Conservation (phyloP, 1,140 invertebrate species). For the Melanaphis sacchari region DNA sequence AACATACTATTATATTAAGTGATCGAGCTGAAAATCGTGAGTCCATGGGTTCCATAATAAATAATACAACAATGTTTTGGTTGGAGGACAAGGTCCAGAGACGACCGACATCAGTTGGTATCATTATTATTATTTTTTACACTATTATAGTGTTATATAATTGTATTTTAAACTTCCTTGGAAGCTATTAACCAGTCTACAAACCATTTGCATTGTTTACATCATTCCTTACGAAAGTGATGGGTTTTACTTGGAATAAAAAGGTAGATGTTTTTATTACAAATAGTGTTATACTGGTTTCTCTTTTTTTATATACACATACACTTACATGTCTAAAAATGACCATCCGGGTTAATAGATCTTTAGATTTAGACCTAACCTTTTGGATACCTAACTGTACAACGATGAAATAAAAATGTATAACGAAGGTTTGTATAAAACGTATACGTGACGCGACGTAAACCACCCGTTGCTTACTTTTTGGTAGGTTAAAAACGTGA, state of each 20-base stretch:
- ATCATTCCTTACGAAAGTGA: not conserved
- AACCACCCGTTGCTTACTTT: constrained; percentile 30
- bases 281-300: not conserved
- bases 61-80: not conserved
- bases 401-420: not conserved
- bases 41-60: not conserved
- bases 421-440: not conserved
- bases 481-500: not conserved
- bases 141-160: not conserved
- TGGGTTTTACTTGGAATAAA: not conserved
- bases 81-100: not conserved
- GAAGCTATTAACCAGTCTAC: not conserved
- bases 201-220: not conserved
- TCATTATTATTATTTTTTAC: constrained; percentile 8
- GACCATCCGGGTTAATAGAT: not conserved
- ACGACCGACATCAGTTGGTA: not conserved
- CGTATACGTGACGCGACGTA: constrained; percentile 10
- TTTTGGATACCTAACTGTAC: constrained; percentile 29
- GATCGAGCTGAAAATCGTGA: not conserved
- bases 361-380: not conserved
- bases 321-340: not conserved
- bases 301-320: not conserved
- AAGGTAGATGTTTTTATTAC: not conserved
- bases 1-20: not conserved
- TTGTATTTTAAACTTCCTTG: not conserved